These are phyloP conservation scores for Tetranychus urticae DNA, from an alignment of 1,140 invertebrate genomes.

Conservation along the genomic window DNA sequence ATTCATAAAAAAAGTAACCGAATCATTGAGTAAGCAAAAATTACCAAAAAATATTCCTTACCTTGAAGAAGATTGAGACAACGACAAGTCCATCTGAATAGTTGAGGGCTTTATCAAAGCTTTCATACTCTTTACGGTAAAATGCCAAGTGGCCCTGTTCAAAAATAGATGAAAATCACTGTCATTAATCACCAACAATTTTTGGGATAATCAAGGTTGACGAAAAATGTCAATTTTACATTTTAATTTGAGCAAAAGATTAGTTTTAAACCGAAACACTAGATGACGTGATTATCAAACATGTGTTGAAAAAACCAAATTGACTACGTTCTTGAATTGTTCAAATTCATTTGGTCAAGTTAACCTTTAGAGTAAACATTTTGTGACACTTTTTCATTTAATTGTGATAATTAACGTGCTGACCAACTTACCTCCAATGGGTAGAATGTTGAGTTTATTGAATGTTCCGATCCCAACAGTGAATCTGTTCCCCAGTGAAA, in stretches of 20 bases:
- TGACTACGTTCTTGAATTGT: too few species aligned
- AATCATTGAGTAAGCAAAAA: too few species aligned
- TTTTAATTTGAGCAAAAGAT: not conserved
- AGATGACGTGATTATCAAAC: too few species aligned
- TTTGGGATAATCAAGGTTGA: not conserved
- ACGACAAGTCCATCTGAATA: conserved; percentile 38
- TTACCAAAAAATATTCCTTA: not conserved
- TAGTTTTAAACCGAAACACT: not conserved
- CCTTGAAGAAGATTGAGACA: conserved; percentile 35
- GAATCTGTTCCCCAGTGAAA: conserved; percentile 23
- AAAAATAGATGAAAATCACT: not conserved
- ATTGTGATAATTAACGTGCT: not conserved
- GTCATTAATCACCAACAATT: not conserved
- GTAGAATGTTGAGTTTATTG: conserved; percentile 5
- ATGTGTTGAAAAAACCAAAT: too few species aligned
- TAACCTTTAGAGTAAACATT: not conserved
- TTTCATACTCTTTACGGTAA: not conserved
- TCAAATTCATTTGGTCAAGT: not conserved
- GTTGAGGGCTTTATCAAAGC: not conserved
- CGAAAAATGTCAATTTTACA: not conserved
- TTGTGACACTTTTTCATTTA: not conserved
- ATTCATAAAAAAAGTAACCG: too few species aligned
- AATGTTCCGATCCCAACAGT: conserved; percentile 20
- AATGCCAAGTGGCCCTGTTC: not conserved
- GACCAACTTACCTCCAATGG: conserved; percentile 7